Evolutionary conservation across 2,888 invertebrate genomes (phyloP).

Genomic region (Molanna angustata): DNA sequence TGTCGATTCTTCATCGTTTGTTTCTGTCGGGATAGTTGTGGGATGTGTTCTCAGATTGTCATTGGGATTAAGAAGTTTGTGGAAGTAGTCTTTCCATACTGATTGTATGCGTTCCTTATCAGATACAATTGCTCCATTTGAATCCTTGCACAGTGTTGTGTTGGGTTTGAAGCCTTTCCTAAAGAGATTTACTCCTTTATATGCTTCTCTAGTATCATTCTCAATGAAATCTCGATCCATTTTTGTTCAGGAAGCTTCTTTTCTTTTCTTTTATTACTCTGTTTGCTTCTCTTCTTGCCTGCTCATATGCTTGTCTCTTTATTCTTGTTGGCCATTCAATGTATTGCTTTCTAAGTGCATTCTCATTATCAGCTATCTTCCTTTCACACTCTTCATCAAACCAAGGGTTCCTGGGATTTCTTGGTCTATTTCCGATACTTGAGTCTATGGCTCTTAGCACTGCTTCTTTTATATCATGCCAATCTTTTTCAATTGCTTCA

Average conservation of each 20-base stretch:
- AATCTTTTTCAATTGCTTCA: constrained; percentile 10
- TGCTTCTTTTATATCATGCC: constrained; percentile 3
- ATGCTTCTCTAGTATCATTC: no score
- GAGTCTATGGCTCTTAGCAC: constrained; percentile 1
- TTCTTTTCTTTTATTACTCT: neutral
- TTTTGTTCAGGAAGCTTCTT: neutral
- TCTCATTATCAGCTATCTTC: constrained; percentile 1
- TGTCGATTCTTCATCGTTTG: no score
- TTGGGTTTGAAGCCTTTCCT: no score
- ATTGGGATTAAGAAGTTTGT: no score
- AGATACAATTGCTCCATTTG: no score
- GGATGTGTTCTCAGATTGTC: no score
- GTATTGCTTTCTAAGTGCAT: constrained; percentile 1
- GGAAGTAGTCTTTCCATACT: no score
- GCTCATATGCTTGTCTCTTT: constrained; percentile 1
- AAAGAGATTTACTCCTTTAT: no score
- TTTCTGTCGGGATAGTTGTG: no score
- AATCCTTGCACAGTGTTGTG: no score
- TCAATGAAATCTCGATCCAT: no score
- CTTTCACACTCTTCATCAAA: constrained; percentile 4
- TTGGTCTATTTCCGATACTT: constrained; percentile 7
- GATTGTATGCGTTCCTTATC: no score
- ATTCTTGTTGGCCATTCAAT: constrained; percentile 3
- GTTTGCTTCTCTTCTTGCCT: neutral
- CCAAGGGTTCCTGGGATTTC: constrained; percentile 6